A percentile compares a stretch with the other conserved stretches of the same genome.
Conservation (phyloP, 1,140 invertebrate species). For the Euura lappo region DNA sequence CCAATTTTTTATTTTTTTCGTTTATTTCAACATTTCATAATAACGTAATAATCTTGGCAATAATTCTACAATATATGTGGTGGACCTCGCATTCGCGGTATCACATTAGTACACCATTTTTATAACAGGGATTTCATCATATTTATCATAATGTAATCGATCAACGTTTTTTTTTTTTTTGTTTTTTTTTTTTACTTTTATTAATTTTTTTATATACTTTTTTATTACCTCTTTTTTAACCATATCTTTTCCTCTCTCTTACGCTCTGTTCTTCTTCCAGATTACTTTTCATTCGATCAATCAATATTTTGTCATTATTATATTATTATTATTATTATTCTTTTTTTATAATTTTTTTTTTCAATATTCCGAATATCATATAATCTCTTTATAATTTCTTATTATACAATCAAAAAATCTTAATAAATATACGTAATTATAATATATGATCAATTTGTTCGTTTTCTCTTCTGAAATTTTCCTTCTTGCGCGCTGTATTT, state of each 20-base stretch:
- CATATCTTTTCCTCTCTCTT: constrained; percentile 20
- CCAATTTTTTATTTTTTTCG: constrained; percentile 14
- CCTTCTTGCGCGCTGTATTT: too few species aligned
- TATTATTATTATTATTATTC: too few species aligned
- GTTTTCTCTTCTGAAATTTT: too few species aligned
- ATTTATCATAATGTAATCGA: constrained; percentile 35
- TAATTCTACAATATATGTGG: constrained; percentile 57
- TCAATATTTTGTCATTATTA: too few species aligned
- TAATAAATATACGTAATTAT: too few species aligned
- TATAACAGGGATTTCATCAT: constrained; percentile 57
- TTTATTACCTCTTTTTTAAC: constrained; percentile 30
- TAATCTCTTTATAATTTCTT: too few species aligned
- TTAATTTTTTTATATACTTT: constrained; percentile 50
- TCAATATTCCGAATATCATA: too few species aligned
- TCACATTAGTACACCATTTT: constrained; percentile 56
- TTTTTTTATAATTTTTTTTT: too few species aligned
- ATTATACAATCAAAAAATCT: too few species aligned
- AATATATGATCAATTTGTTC: too few species aligned
- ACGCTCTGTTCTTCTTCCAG: constrained; percentile 22
- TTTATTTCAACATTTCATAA: constrained; percentile 64
- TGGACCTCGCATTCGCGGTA: constrained; percentile 25
- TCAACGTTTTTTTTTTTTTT: constrained; percentile 49
- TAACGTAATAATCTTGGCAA: constrained; percentile 62
- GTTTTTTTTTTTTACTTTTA: neutral
- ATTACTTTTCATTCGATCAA: too few species aligned